A percentile compares a stretch with the other conserved stretches of the same genome.
Evolutionary conservation across 2,888 invertebrate species (phyloP).

Genomic region (Cylloceria caligata): DNA sequence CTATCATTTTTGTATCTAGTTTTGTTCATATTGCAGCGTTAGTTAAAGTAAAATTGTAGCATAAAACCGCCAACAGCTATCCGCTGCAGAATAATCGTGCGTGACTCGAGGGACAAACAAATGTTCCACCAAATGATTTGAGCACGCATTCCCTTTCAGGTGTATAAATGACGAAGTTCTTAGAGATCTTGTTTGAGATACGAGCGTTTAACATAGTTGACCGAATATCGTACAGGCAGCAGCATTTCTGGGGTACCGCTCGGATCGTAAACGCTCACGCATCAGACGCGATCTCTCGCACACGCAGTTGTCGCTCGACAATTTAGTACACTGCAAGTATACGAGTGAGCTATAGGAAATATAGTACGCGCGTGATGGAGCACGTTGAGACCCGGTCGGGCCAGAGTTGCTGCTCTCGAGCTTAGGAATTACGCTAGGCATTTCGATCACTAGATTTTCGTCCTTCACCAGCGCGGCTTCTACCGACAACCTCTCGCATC

Average conservation of each 20-base stretch:
- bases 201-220: not conserved
- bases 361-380: not conserved
- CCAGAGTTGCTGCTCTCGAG: conserved; percentile 1
- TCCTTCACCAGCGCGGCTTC: conserved; percentile 9
- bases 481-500: conserved; percentile 37
- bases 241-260: not conserved
- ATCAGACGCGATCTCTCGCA: not conserved
- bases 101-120: conserved; percentile 31
- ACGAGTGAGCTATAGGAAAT: no score
- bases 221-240: not conserved
- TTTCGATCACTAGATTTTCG: conserved; percentile 59
- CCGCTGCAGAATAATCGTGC: not conserved
- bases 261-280: conserved; percentile 20
- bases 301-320: not conserved
- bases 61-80: conserved; percentile 2
- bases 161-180: not conserved
- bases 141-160: not conserved
- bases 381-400: conserved; percentile 11
- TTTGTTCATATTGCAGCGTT: not conserved
- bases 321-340: conserved; percentile 28
- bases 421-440: conserved; percentile 44
- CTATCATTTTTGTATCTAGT: no score
- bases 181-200: not conserved
- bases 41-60: conserved; percentile 4
- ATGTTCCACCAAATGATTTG: conserved; percentile 13